Conservation (phyloP, 2,888 invertebrate species). For the Oxyteleia sp. region DNA sequence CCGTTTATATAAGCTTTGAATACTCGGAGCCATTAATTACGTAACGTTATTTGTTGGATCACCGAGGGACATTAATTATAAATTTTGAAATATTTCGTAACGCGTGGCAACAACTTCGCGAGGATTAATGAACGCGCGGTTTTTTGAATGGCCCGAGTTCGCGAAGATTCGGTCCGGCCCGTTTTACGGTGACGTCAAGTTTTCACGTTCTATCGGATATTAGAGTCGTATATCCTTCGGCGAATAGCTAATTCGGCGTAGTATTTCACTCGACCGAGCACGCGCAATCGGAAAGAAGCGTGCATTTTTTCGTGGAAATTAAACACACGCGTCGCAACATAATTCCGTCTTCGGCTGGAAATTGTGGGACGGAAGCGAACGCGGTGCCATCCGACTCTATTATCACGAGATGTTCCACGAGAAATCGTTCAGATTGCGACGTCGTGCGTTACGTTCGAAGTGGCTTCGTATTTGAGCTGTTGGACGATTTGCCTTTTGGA, state of each 20-base stretch:
- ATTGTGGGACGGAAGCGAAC: background rate
- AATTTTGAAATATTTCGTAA: slow-evolving; percentile 42
- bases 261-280: slow-evolving; percentile 28
- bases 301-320: slow-evolving; percentile 14
- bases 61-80: slow-evolving; percentile 31
- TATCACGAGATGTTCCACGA: slow-evolving; percentile 1
- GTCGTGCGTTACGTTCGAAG: background rate
- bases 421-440: background rate
- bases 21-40: slow-evolving; percentile 28
- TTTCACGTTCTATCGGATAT: slow-evolving; percentile 8
- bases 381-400: slow-evolving; percentile 7
- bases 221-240: slow-evolving; percentile 35
- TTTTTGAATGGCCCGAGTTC: background rate
- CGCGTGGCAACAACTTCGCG: slow-evolving; percentile 4
- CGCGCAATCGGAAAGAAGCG: slow-evolving; percentile 20
- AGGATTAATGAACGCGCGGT: slow-evolving; percentile 15
- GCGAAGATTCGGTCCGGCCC: background rate
- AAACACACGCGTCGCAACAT: slow-evolving; percentile 9
- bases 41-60: slow-evolving; percentile 23
- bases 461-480: background rate
- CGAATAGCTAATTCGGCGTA: slow-evolving; percentile 42
- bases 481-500: no score
- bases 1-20: no score
- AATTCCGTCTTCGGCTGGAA: slow-evolving; percentile 22
- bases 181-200: slow-evolving; percentile 15